phyloP scores from a whole-genome alignment of 1,140 invertebrate genomes.

The Ptiloglossa arizonensis region DNA sequence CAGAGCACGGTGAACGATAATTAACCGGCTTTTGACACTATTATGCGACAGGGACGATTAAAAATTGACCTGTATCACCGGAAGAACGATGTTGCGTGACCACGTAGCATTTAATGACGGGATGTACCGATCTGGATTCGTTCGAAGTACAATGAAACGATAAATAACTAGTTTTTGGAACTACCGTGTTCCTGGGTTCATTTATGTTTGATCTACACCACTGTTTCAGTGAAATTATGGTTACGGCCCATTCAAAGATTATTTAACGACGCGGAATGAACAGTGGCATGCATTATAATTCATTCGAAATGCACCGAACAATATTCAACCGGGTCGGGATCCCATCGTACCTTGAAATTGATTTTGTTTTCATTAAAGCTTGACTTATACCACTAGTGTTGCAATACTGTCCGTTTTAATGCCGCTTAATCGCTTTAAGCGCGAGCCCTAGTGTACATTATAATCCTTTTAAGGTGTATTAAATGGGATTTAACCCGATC shows the following conservation, averaged over 20 bases:
- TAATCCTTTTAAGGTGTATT: background rate
- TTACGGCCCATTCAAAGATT: background rate
- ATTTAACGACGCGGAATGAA: background rate
- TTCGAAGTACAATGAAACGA: background rate
- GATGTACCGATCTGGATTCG: too few relatives aligned
- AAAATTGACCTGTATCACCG: background rate
- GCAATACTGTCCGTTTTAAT: background rate
- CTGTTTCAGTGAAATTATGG: background rate
- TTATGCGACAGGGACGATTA: background rate
- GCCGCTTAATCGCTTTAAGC: slow-evolving; percentile 2
- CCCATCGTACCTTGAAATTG: too few relatives aligned
- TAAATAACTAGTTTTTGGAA: background rate
- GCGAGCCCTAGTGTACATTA: background rate
- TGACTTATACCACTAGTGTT: background rate
- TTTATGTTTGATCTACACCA: background rate
- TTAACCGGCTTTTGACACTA: background rate
- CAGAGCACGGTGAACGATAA: background rate
- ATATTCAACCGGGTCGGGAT: too few relatives aligned
- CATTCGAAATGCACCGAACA: background rate
- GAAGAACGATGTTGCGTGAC: too few relatives aligned
- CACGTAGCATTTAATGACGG: background rate
- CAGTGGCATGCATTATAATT: background rate
- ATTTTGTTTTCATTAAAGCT: background rate
- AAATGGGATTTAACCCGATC: background rate
- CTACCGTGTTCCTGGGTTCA: background rate